Evolutionary conservation across 1,140 invertebrate genomes (phyloP).

Genomic region (Micrasema longulum): DNA sequence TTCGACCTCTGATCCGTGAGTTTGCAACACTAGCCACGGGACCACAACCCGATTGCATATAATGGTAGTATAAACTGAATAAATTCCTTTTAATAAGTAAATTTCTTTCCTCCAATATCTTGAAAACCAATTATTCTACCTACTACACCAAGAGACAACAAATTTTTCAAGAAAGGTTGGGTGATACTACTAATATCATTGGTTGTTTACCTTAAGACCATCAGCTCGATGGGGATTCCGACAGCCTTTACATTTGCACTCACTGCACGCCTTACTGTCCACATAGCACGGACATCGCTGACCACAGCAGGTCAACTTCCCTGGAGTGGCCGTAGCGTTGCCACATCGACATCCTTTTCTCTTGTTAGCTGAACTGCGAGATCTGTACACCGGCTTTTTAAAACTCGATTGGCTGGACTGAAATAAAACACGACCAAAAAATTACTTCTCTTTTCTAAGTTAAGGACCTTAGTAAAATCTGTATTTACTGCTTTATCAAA

Average conservation of each 20-base stretch:
- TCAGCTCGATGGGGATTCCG: slow-evolving; percentile 87
- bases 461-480: too few relatives aligned
- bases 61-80: too few relatives aligned
- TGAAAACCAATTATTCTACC: too few relatives aligned
- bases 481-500: too few relatives aligned
- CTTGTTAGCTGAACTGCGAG: slow-evolving; percentile 65
- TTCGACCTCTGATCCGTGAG: too few relatives aligned
- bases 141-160: too few relatives aligned
- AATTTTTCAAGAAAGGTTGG: too few relatives aligned
- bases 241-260: slow-evolving; percentile 91
- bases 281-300: slow-evolving; percentile 94
- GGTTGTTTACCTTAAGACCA: slow-evolving; percentile 75
- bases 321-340: slow-evolving; percentile 87
- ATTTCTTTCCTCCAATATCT: too few relatives aligned
- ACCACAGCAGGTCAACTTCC: slow-evolving; percentile 91
- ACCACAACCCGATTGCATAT: too few relatives aligned
- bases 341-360: slow-evolving; percentile 89
- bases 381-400: slow-evolving; percentile 68
- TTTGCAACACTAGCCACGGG: too few relatives aligned
- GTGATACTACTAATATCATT: background rate
- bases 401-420: slow-evolving; percentile 64
- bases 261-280: slow-evolving; percentile 85
- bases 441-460: too few relatives aligned
- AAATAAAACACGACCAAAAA: slow-evolving; percentile 55
- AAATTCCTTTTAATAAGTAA: too few relatives aligned